Conservation (phyloP, 2,113 vertebrate genomes). For the Sula dactylatra region DNA sequence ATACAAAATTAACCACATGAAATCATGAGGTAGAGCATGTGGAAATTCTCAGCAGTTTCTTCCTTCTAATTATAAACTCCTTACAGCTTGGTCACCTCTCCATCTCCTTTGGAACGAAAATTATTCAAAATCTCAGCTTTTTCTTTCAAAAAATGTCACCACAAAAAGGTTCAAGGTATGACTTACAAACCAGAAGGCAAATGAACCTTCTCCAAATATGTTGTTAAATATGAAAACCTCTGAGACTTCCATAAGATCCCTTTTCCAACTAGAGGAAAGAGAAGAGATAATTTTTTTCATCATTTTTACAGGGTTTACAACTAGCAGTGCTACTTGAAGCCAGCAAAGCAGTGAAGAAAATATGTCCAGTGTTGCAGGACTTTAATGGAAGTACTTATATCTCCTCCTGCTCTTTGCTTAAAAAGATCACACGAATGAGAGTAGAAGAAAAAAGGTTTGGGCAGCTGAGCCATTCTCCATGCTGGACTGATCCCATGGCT, state of each 20-base stretch:
- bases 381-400: background rate
- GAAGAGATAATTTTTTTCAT: background rate
- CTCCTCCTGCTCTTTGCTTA: background rate
- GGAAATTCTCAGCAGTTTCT: background rate
- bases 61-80: background rate
- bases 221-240: fast-evolving
- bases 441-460: background rate
- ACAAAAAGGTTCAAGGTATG: background rate
- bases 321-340: background rate
- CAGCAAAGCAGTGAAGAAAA: background rate
- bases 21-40: background rate
- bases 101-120: background rate
- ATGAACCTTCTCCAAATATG: background rate
- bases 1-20: background rate
- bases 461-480: background rate
- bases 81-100: background rate
- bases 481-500: background rate
- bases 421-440: background rate
- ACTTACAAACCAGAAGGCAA: background rate
- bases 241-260: background rate
- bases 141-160: background rate
- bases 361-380: background rate
- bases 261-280: background rate
- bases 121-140: background rate
- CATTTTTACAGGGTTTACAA: background rate